Percentiles rank a stretch among this genome's conserved stretches.
These are phyloP conservation scores for Ganaspis sp. DNA, from an alignment of 1,140 invertebrate species.

Conservation along the genomic window DNA sequence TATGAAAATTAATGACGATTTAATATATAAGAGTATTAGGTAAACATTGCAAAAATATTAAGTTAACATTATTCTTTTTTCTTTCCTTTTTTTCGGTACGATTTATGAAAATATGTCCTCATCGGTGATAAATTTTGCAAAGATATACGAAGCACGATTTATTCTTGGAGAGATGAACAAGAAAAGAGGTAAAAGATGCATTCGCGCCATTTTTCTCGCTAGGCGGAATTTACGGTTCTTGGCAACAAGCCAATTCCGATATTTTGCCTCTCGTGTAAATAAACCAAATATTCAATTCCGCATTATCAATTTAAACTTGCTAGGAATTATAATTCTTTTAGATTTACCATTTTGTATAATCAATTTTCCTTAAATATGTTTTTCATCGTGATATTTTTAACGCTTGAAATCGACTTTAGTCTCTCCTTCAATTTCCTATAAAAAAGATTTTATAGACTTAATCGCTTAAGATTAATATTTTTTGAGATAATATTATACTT, in stretches of 20 bases:
- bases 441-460: too few species aligned
- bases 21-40: too few species aligned
- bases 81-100: too few species aligned
- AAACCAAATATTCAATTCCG: slow-evolving; percentile 69
- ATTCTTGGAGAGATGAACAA: slow-evolving; percentile 60
- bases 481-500: too few species aligned
- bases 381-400: too few species aligned
- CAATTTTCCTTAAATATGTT: too few species aligned
- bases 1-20: too few species aligned
- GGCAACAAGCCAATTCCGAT: slow-evolving; percentile 74
- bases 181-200: slow-evolving; percentile 57
- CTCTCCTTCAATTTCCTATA: too few species aligned
- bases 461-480: too few species aligned
- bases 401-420: too few species aligned
- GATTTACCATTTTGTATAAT: background rate
- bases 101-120: slow-evolving; percentile 51
- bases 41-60: too few species aligned
- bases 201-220: slow-evolving; percentile 74
- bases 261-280: slow-evolving; percentile 74
- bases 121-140: slow-evolving; percentile 57
- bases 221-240: slow-evolving; percentile 71
- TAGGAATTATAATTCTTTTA: background rate
- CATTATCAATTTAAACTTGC: slow-evolving; percentile 70
- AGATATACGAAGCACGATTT: slow-evolving; percentile 55
- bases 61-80: too few species aligned